Evolutionary conservation across 2,888 invertebrate species (phyloP), one percentile per base, ranked within the genome.

Genomic region (Leucozona laternaria): DNA sequence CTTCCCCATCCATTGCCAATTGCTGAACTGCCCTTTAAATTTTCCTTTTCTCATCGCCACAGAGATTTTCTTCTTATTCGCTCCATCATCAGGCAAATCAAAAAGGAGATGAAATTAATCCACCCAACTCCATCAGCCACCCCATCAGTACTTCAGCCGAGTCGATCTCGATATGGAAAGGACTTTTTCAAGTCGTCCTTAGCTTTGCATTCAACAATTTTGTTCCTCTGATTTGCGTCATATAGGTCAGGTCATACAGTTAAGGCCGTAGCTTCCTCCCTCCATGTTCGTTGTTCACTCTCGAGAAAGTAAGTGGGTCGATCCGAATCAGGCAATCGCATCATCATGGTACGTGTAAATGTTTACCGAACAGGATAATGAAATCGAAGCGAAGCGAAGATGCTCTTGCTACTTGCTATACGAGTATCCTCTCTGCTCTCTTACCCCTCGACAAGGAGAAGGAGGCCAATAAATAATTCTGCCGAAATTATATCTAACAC

Each of bases 381-480:
- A 64, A 86, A 86, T 81, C 79, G 79, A 85, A 81, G 76, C 79
- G 79, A 85, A 81, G 76, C 60, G 81, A 57, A 71, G 58, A 50
- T 53, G 37, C 53, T 68, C 45, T 11, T 45, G 50, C 57, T 25
- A 7, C 53, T 7, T 37, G 37, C 20, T 34, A 10, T 58, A 20
- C 20, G 20, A 60, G 37, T 22, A 5, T n/a, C n/a, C n/a, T n/a
- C n/a, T n/a, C n/a, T n/a, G n/a, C 13, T 20, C 13, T 37, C 57
- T 34, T 20, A 20, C 31, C 13, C 25, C 7, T 31, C 34, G n/a
- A n/a, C n/a, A n/a, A n/a, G n/a, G 72, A 70, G 58, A 71, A 73
- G 78, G 37, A 75, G 82, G 82, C 78, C 82, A 79, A 86, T 86
- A 86, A 86, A 86, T 82, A 86, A 86, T 86, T 86, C 86, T 48